Base-by-base conservation (phyloP, 2,113 vertebrate genomes). In the Bos indicus region DNA sequence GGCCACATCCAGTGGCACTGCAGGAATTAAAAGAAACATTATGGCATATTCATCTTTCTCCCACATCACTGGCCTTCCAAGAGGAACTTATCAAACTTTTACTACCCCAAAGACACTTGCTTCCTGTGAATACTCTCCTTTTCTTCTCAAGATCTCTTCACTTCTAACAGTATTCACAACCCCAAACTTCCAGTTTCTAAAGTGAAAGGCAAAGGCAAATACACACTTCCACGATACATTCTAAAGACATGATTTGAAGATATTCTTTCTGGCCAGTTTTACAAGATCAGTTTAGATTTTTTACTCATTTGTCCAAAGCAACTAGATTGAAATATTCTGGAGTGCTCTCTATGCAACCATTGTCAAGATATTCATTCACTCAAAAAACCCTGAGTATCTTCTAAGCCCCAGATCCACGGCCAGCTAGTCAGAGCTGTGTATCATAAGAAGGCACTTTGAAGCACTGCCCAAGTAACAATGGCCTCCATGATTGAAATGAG, bases 291-390 rank as follows among this genome's bases (percentile, higher is more conserved):
- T 14, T 89, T 78, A 56, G 21, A 94, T n/a, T 74, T 13, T 77
- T 93, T 57, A 95, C 84, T 97, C 52, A 54, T 97, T 91, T 88
- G 46, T 46, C 57, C 67, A 90, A 54, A 94, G 87, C 71, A 96
- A 91, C 96, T 74, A 67, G 9, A 91, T 2, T 83, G 28, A 94
- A 87, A 60, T 83, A 43, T 40, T 86, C 92, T 92, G 88, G 48
- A 90, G 36, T 67, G 82, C 25, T 40, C 36, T 56, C 33, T 56
- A 25, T 51, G 57, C 30, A 87, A 60, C 15, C 33, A 88, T 26
- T 95, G 80, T 86, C 16, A 4, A 71, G 60, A 60, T 13, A 88
- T 9, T 80, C n/a, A 87, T 52, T 81, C 12, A 85, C 48, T 78
- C n/a, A 77, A 82, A 36, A 83, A 64, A 77, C 26, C 59, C 40